Conservation (phyloP, 1,140 invertebrate genomes). For the Zaprionus vittiger region DNA sequence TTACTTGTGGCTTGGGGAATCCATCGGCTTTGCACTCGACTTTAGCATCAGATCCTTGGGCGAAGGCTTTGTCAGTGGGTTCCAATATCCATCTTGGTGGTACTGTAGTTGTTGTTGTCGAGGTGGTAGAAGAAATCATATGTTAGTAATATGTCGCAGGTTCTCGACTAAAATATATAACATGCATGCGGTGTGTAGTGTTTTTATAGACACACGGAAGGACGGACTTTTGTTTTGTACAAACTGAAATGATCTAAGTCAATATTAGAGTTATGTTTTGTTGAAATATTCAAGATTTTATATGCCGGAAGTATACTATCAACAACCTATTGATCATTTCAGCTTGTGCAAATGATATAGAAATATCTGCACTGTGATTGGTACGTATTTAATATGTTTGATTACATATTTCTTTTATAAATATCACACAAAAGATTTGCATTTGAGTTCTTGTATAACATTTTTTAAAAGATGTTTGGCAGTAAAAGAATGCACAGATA, state of each 20-base stretch:
- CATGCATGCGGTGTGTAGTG: slow-evolving; percentile 60
- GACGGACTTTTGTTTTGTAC: slow-evolving; percentile 57
- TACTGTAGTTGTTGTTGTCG: slow-evolving; percentile 86
- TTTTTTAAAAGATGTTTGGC: not conserved
- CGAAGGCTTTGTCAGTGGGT: slow-evolving; percentile 97
- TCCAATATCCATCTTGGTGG: slow-evolving; percentile 98
- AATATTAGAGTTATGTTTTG: not conserved
- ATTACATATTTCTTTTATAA: not conserved
- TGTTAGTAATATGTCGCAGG: slow-evolving; percentile 56
- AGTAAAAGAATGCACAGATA: slow-evolving; percentile 6
- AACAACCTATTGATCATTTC: slow-evolving; percentile 39
- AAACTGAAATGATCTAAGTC: slow-evolving; percentile 53
- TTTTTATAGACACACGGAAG: slow-evolving; percentile 45
- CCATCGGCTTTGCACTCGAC: slow-evolving; percentile 98
- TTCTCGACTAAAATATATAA: slow-evolving; percentile 16
- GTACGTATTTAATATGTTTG: not conserved
- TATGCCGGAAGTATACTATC: too few species aligned
- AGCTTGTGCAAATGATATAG: slow-evolving; percentile 48
- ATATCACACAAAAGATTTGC: not conserved
- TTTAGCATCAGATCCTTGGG: slow-evolving; percentile 95
- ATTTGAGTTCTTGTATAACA: not conserved
- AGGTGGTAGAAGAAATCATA: slow-evolving; percentile 42
- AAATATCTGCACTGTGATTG: slow-evolving; percentile 37
- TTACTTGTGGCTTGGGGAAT: slow-evolving; percentile 95
- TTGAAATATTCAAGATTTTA: not conserved